Evolutionary conservation across 2,113 vertebrate species (phyloP), one percentile per base, ranked within the genome.

Genomic region (Uropsilus gracilis): DNA sequence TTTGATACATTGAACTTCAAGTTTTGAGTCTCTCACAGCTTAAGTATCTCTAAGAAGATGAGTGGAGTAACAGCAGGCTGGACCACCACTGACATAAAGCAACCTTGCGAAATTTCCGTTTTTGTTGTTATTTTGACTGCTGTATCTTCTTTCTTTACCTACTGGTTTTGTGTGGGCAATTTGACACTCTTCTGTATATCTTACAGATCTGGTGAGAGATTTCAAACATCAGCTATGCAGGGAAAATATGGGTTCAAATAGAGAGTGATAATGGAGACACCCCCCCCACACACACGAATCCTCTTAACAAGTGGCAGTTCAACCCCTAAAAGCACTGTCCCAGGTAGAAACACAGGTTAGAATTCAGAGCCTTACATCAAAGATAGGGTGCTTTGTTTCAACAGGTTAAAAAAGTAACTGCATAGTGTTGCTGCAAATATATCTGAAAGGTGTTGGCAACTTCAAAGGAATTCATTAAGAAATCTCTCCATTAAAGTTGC

Each of bases 371-470:
- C 75, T 89, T 84, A 85, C 6, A 34, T 76, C 87, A 93, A 87
- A 93, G 76, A 84, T 71, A 26, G 42, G 12, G 26, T 32, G 37
- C 66, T 87, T 80, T 72, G 55, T 96, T 92, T 90, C 44, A 76
- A 84, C 82, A 90, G 72, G 64, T 73, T 94, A 32, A 84, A 90
- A 90, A 90, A 96, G 17, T 66, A 94, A 81, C 89, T 20, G 77
- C 48, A 64, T 63, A 37, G 50, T 68, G 34, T 85, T 63, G 50
- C 14, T 68, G 53, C 34, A 94, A 84, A 87, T 75, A 32, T 48
- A 44, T 63, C 50, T 66, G 37, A 66, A 89, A 90, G 42, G 50
- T 53, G 75, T 42, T 84, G 75, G 64, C 37, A 72, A 63, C 81
- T 81, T 95, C 78, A 81, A 72, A 91, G 76, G 88, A 24, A 61